These are phyloP conservation scores for Lysandra bellargus DNA, from an alignment of 2,888 invertebrate genomes.

Conservation along the genomic window DNA sequence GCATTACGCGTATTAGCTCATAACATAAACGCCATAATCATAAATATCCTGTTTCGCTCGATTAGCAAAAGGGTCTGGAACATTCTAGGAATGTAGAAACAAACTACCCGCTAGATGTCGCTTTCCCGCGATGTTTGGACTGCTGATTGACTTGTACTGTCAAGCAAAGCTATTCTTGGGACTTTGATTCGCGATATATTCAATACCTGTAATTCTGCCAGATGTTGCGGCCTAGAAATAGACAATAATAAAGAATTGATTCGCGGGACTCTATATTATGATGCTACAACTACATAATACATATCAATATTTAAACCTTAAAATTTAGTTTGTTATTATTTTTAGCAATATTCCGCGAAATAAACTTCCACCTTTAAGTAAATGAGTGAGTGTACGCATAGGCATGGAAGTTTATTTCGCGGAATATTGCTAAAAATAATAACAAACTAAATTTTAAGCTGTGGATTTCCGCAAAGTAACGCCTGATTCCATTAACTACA, in stretches of 20 bases:
- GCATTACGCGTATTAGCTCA: slow-evolving; percentile 1
- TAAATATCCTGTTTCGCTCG: slow-evolving; percentile 44
- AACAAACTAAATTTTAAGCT: no score
- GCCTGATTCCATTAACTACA: no score
- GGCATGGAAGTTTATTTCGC: no score
- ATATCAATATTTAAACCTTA: no score
- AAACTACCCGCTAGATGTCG: slow-evolving; percentile 41
- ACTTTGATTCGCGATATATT: slow-evolving; percentile 34
- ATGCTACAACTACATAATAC: no score
- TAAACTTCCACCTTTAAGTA: no score
- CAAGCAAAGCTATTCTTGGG: slow-evolving; percentile 48
- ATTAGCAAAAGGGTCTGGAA: slow-evolving; percentile 39
- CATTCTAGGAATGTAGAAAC: slow-evolving; percentile 58
- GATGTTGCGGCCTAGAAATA: slow-evolving; percentile 34
- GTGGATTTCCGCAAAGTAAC: no score
- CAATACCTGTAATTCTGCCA: slow-evolving; percentile 34
- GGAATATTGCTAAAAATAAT: no score
- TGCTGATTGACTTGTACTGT: slow-evolving; percentile 72
- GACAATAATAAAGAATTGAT: neutral
- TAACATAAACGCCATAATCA: slow-evolving; percentile 33
- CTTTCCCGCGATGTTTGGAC: slow-evolving; percentile 65
- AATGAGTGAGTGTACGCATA: no score
- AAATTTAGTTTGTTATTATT: no score
- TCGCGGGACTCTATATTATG: neutral
- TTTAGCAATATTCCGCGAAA: no score